Percentiles rank a stretch among this genome's conserved stretches.
phyloP scores from a whole-genome alignment of 2,113 vertebrate genomes.

The Brachyhypopomus gauderio region DNA sequence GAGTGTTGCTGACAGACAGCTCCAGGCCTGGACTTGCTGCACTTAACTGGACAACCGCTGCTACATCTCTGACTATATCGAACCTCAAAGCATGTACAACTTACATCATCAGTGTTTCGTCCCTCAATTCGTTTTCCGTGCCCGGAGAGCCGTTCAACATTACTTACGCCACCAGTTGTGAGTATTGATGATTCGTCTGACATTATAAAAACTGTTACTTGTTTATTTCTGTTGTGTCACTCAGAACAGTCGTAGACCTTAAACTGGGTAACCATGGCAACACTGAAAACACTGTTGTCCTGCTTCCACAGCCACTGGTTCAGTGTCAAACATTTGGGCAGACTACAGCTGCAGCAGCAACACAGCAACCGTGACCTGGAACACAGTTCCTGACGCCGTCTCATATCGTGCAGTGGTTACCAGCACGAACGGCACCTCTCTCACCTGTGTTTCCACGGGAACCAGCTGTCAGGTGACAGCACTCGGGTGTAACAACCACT shows the following conservation, averaged over 20 bases:
- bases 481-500: constrained; percentile 67
- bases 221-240: neutral
- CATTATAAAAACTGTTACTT: neutral
- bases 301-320: constrained; percentile 63
- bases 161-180: constrained; percentile 67
- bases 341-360: constrained; percentile 64
- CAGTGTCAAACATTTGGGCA: constrained; percentile 57
- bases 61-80: constrained; percentile 57
- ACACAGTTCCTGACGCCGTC: constrained; percentile 60
- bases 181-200: constrained; percentile 58
- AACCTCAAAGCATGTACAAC: constrained; percentile 70
- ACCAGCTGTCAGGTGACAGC: constrained; percentile 61
- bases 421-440: constrained; percentile 49
- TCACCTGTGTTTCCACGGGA: too few species aligned
- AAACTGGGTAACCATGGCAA: neutral
- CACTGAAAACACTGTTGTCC: neutral
- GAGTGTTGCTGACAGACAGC: constrained; percentile 60
- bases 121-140: constrained; percentile 68
- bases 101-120: constrained; percentile 74
- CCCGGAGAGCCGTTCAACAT: constrained; percentile 67
- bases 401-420: constrained; percentile 63
- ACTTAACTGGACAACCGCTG: constrained; percentile 50
- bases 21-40: constrained; percentile 27
- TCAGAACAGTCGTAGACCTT: neutral
- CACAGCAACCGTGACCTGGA: constrained; percentile 66